A percentile compares a stretch with the other conserved stretches of the same genome.
These are phyloP conservation scores for Podotricha telesiphe DNA, from an alignment of 2,888 invertebrate genomes.

Conservation along the genomic window DNA sequence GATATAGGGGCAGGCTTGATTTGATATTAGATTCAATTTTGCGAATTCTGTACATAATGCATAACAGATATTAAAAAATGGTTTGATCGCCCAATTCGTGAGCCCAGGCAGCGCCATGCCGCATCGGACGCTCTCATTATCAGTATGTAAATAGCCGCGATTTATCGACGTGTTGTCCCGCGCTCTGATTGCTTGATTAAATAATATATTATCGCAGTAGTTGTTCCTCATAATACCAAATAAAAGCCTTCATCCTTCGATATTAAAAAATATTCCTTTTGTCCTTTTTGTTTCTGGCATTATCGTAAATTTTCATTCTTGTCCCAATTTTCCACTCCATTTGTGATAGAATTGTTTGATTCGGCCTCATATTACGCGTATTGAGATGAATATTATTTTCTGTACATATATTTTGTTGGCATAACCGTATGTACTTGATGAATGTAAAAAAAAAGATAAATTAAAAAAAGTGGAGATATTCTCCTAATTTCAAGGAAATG, in stretches of 20 bases:
- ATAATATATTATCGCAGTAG: slow-evolving; percentile 14
- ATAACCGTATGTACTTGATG: too few relatives aligned
- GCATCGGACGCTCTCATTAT: slow-evolving; percentile 24
- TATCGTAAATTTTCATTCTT: slow-evolving; percentile 15
- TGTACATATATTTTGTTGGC: neutral
- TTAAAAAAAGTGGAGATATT: too few relatives aligned
- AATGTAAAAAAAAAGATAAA: too few relatives aligned
- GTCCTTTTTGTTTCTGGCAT: slow-evolving; percentile 4
- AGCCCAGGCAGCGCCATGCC: neutral
- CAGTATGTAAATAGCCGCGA: slow-evolving; percentile 36
- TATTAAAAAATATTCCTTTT: slow-evolving; percentile 14
- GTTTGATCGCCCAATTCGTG: neutral
- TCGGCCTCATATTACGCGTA: neutral
- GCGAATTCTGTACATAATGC: too few relatives aligned
- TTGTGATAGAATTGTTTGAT: slow-evolving; percentile 7
- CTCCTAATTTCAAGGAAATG: too few relatives aligned
- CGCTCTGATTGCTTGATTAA: slow-evolving; percentile 28
- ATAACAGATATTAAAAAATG: neutral
- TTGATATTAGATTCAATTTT: too few relatives aligned
- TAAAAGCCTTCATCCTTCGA: slow-evolving; percentile 2
- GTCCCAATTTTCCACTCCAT: slow-evolving; percentile 10
- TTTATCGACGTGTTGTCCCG: slow-evolving; percentile 34
- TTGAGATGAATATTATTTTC: neutral
- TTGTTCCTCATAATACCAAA: neutral
- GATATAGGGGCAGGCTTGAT: too few relatives aligned